These are phyloP conservation scores for Pheosia tremula DNA, from an alignment of 2,888 invertebrate species.

Conservation along the genomic window DNA sequence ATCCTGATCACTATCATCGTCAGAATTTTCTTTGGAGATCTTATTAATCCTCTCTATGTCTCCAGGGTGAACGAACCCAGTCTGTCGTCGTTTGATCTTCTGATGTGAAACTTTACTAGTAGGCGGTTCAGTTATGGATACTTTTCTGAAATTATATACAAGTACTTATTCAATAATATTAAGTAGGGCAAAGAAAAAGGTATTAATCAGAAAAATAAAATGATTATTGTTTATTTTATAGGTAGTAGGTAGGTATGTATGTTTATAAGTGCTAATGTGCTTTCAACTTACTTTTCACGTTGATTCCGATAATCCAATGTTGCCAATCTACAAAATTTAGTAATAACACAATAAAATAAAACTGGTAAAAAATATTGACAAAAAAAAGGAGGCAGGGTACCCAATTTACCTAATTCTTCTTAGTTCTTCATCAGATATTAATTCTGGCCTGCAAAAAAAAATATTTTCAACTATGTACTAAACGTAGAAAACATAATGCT, in stretches of 20 bases:
- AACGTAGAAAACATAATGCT: background rate
- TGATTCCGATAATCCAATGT: slow-evolving; percentile 36
- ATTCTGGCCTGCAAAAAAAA: slow-evolving; percentile 33
- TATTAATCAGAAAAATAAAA: no score
- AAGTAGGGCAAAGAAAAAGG: no score
- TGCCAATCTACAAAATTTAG: slow-evolving; percentile 44
- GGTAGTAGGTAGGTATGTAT: background rate
- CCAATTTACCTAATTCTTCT: slow-evolving; percentile 51
- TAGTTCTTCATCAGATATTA: slow-evolving; percentile 56
- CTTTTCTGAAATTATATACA: slow-evolving; percentile 51
- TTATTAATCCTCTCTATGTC: slow-evolving; percentile 47
- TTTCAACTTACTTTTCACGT: slow-evolving; percentile 46
- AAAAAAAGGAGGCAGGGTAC: background rate
- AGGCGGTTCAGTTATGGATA: slow-evolving; percentile 49
- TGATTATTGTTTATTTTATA: no score
- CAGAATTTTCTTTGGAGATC: slow-evolving; percentile 16
- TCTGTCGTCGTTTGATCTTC: slow-evolving; percentile 61
- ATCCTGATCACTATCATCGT: slow-evolving; percentile 8
- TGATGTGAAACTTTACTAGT: slow-evolving; percentile 21
- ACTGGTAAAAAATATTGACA: background rate
- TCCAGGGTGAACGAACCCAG: slow-evolving; percentile 55
- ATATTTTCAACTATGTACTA: background rate
- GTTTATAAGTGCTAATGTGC: slow-evolving; percentile 9
- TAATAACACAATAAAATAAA: slow-evolving; percentile 8
- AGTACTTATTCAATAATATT: no score